These are phyloP conservation scores for Drosophila pachea DNA, from an alignment of 1,140 invertebrate species.

Conservation along the genomic window DNA sequence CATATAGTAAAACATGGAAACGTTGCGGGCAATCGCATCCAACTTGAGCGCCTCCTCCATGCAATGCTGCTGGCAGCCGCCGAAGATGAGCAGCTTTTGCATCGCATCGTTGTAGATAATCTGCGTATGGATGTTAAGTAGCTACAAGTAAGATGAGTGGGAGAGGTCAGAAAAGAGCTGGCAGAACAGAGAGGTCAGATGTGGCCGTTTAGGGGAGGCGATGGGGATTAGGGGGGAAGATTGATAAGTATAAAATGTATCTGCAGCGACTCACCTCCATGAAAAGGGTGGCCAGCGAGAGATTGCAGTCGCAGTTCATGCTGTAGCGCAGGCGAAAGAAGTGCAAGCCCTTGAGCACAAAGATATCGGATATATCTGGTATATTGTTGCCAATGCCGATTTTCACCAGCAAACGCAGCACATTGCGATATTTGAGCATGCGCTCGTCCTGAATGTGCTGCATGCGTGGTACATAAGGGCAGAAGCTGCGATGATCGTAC, in stretches of 20 bases:
- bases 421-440: constrained; percentile 53
- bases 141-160: constrained; percentile 7
- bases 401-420: constrained; percentile 43
- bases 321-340: constrained; percentile 53
- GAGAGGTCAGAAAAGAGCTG: not conserved
- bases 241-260: too few relatives aligned
- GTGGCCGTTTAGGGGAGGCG: not conserved
- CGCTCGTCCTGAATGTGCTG: constrained; percentile 48
- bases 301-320: constrained; percentile 46
- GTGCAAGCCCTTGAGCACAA: constrained; percentile 51
- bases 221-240: too few relatives aligned
- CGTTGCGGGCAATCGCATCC: constrained; percentile 42
- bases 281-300: constrained; percentile 49
- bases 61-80: constrained; percentile 29
- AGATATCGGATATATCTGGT: constrained; percentile 50
- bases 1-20: constrained; percentile 44
- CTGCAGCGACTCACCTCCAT: constrained; percentile 39
- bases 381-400: constrained; percentile 54
- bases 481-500: constrained; percentile 51
- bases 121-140: constrained; percentile 46
- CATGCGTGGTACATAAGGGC: constrained; percentile 55
- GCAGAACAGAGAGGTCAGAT: not conserved
- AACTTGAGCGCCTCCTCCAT: constrained; percentile 45
- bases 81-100: constrained; percentile 45
- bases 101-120: constrained; percentile 47